Percentiles rank a stretch among this genome's conserved stretches.
Evolutionary conservation across 2,888 invertebrate genomes (phyloP).

Genomic region (Ethmia dodecea): DNA sequence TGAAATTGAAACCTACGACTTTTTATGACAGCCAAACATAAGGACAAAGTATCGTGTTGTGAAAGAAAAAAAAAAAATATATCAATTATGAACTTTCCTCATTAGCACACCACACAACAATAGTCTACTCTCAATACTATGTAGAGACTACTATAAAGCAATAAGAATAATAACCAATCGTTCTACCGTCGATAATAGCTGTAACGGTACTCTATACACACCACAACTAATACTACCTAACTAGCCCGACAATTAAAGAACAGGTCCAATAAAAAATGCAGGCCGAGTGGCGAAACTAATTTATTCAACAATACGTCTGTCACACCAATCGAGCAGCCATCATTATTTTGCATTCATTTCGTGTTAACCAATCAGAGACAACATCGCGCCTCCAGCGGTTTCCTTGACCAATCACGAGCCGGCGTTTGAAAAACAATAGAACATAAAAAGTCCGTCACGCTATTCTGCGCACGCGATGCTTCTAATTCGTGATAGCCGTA

Average conservation of each 20-base stretch:
- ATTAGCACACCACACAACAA: too few species aligned
- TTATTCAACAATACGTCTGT: constrained; percentile 66
- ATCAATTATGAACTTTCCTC: too few species aligned
- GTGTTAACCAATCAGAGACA: constrained; percentile 46
- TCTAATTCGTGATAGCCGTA: constrained; percentile 53
- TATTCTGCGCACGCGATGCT: constrained; percentile 46
- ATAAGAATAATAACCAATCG: too few species aligned
- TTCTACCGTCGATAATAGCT: too few species aligned
- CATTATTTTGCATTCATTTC: constrained; percentile 65
- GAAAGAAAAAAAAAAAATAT: too few species aligned
- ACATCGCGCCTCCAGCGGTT: constrained; percentile 52
- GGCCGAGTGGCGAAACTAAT: constrained; percentile 37
- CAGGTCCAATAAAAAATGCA: constrained; percentile 31
- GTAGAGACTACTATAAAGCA: too few species aligned
- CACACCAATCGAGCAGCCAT: constrained; percentile 64
- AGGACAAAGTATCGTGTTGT: too few species aligned
- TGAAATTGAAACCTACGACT: too few species aligned
- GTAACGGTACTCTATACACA: background rate
- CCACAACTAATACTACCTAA: constrained; percentile 10
- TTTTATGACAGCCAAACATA: too few species aligned
- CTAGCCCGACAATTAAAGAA: constrained; percentile 32
- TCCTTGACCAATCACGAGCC: constrained; percentile 46
- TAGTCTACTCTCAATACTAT: too few species aligned
- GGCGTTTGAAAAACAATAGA: constrained; percentile 75
- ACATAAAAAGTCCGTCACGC: constrained; percentile 71